Evolutionary conservation across 1,140 invertebrate species (phyloP).

Genomic region (Drosophila cardini): DNA sequence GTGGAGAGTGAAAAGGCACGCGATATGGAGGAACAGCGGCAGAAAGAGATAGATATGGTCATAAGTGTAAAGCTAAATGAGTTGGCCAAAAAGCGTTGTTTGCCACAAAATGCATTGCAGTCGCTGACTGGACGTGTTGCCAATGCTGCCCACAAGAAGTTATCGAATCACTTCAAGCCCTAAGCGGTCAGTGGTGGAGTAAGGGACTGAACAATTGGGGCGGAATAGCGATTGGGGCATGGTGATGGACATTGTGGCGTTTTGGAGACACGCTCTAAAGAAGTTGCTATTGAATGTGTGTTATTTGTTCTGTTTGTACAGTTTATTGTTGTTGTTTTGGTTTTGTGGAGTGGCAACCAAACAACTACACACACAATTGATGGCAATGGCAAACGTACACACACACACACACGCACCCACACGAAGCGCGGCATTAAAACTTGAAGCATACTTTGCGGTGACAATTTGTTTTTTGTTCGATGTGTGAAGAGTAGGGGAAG

Average conservation of each 20-base stretch:
- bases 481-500: slow-evolving; percentile 23
- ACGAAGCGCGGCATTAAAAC: slow-evolving; percentile 52
- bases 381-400: slow-evolving; percentile 18
- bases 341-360: slow-evolving; percentile 24
- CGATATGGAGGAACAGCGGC: slow-evolving; percentile 42
- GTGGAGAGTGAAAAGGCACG: slow-evolving; percentile 33
- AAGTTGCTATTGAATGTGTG: neutral
- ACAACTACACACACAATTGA: slow-evolving; percentile 23
- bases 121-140: slow-evolving; percentile 59
- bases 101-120: slow-evolving; percentile 40
- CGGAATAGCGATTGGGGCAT: too few relatives aligned
- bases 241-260: too few relatives aligned
- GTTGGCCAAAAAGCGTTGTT: slow-evolving; percentile 51
- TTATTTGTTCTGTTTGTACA: slow-evolving; percentile 13
- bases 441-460: slow-evolving; percentile 58
- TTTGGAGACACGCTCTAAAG: too few relatives aligned
- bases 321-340: slow-evolving; percentile 16
- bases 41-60: slow-evolving; percentile 69
- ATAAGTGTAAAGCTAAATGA: slow-evolving; percentile 66
- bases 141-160: slow-evolving; percentile 37
- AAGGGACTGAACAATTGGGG: neutral
- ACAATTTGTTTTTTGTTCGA: slow-evolving; percentile 40
- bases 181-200: neutral
- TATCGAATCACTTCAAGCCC: slow-evolving; percentile 16
- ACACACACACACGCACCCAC: slow-evolving; percentile 10